These are phyloP conservation scores for Volucella inflata DNA, from an alignment of 2,888 invertebrate genomes.

Conservation along the genomic window DNA sequence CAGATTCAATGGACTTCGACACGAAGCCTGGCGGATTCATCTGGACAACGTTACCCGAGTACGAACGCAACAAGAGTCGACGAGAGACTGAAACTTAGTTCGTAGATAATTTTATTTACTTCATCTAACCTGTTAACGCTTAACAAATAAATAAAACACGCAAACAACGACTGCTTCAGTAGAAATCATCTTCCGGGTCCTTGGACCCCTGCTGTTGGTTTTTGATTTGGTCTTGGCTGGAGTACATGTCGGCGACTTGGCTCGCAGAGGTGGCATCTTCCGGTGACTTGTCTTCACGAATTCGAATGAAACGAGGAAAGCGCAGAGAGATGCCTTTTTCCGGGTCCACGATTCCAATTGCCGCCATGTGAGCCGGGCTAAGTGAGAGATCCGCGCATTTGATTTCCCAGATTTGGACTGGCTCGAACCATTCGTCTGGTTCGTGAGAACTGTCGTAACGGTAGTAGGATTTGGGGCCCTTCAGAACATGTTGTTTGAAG, in stretches of 20 bases:
- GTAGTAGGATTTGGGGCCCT: slow-evolving; percentile 91
- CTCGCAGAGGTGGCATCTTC: slow-evolving; percentile 96
- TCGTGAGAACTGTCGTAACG: slow-evolving; percentile 89
- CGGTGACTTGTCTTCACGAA: slow-evolving; percentile 95
- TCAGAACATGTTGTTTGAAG: slow-evolving; percentile 90
- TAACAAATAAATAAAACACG: slow-evolving; percentile 43
- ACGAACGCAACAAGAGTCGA: slow-evolving; percentile 75
- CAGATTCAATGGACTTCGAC: slow-evolving; percentile 83
- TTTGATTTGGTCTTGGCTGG: slow-evolving; percentile 95
- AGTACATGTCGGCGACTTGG: slow-evolving; percentile 96
- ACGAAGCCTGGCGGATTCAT: slow-evolving; percentile 86
- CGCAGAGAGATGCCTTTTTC: slow-evolving; percentile 97
- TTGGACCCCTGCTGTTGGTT: slow-evolving; percentile 84
- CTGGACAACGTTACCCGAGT: slow-evolving; percentile 86
- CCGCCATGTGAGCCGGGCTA: slow-evolving; percentile 97
- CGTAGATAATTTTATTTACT: slow-evolving; percentile 22
- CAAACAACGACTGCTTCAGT: slow-evolving; percentile 75
- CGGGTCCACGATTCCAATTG: slow-evolving; percentile 92
- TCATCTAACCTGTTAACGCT: slow-evolving; percentile 37
- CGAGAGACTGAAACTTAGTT: slow-evolving; percentile 48
- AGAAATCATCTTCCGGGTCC: slow-evolving; percentile 82
- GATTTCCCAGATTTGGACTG: slow-evolving; percentile 96
- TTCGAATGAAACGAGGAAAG: slow-evolving; percentile 95
- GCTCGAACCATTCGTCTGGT: slow-evolving; percentile 95
- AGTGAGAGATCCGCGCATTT: slow-evolving; percentile 98